Percentiles rank a stretch among this genome's conserved stretches.
Evolutionary conservation across 2,113 vertebrate genomes (phyloP).

Genomic region (rat (Rattus norvegicus)): GRCr8 NC_086035.1:31075001-31075500

Average conservation of each 20-base stretch:
- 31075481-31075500: constrained; percentile 11
- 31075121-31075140: background rate
- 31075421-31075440: background rate
- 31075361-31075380: background rate
- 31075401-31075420: background rate
- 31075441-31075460: background rate
- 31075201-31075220: constrained; percentile 41
- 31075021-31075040: constrained; percentile 33
- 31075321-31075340: background rate
- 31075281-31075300: background rate
- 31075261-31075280: background rate
- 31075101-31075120: background rate
- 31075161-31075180: constrained; percentile 12
- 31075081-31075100: background rate
- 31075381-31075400: background rate
- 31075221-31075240: background rate
- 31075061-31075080: background rate
- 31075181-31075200: constrained; percentile 43
- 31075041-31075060: background rate
- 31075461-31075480: background rate
- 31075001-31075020: background rate
- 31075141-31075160: background rate
- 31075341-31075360: background rate
- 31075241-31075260: background rate
- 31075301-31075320: background rate